These are phyloP conservation scores for Platycheirus albimanus DNA, from an alignment of 2,888 invertebrate genomes.

Conservation along the genomic window DNA sequence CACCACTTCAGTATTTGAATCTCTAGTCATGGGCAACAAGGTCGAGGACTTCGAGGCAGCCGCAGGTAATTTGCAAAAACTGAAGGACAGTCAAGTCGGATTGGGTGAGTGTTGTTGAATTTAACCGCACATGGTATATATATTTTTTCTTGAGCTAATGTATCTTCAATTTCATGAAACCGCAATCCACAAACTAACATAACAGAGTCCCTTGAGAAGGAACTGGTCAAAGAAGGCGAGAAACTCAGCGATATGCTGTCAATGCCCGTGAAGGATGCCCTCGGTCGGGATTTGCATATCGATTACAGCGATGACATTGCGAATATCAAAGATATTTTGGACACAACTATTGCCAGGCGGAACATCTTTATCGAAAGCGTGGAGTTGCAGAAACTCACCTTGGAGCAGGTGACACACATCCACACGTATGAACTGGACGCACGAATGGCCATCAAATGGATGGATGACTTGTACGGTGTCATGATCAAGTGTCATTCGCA, in stretches of 20 bases:
- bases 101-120: slow-evolving; percentile 85
- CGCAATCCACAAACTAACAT: slow-evolving; percentile 29
- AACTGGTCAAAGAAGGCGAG: slow-evolving; percentile 89
- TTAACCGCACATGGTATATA: slow-evolving; percentile 65
- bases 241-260: slow-evolving; percentile 90
- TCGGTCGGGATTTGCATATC: slow-evolving; percentile 87
- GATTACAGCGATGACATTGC: slow-evolving; percentile 89
- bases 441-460: slow-evolving; percentile 89
- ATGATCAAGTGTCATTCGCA: slow-evolving; percentile 88
- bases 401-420: slow-evolving; percentile 90
- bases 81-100: slow-evolving; percentile 85
- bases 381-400: slow-evolving; percentile 89
- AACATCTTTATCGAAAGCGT: slow-evolving; percentile 89
- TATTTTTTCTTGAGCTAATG: slow-evolving; percentile 20
- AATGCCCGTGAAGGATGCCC: slow-evolving; percentile 90
- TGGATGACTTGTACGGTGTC: slow-evolving; percentile 89
- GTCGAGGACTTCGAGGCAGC: slow-evolving; percentile 85
- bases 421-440: slow-evolving; percentile 90
- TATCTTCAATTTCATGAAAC: slow-evolving; percentile 60
- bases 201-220: slow-evolving; percentile 84
- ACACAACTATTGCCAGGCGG: slow-evolving; percentile 87
- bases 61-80: slow-evolving; percentile 84
- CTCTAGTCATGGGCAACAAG: slow-evolving; percentile 86
- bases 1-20: slow-evolving; percentile 87
- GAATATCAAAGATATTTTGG: slow-evolving; percentile 88